Evolutionary conservation across 2,113 vertebrate species (phyloP).

Genomic region (Numenius arquata): DNA sequence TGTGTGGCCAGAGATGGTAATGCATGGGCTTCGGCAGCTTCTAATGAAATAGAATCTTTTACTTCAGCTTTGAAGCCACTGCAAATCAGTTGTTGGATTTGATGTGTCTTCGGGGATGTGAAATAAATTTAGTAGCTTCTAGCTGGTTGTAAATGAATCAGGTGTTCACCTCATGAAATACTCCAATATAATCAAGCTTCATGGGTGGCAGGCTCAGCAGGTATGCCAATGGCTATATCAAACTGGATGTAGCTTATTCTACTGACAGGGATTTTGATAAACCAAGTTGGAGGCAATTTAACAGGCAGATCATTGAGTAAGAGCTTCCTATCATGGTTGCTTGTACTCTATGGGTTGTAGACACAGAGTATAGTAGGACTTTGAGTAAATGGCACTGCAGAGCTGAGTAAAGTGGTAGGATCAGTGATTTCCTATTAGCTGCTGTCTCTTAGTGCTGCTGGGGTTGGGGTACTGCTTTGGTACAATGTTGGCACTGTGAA

Average conservation of each 20-base stretch:
- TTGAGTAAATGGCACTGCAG: neutral
- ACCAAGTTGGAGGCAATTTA: neutral
- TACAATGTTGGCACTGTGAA: neutral
- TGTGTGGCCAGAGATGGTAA: neutral
- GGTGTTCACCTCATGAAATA: neutral
- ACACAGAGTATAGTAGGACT: neutral
- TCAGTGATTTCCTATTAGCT: neutral
- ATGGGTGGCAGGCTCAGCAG: neutral
- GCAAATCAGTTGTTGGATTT: conserved; percentile 26
- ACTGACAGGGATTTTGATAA: neutral
- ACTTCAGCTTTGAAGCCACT: conserved; percentile 17
- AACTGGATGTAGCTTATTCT: neutral
- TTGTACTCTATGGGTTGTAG: neutral
- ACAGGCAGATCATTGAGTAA: neutral
- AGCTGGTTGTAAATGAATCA: neutral
- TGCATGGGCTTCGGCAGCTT: conserved; percentile 8
- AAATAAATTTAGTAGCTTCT: neutral
- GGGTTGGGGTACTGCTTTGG: neutral
- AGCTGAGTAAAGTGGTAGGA: neutral
- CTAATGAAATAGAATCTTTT: conserved; percentile 10
- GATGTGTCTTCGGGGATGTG: neutral
- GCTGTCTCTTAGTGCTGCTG: neutral
- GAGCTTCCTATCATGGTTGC: neutral
- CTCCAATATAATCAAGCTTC: neutral
- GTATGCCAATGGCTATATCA: neutral